Conservation (phyloP, 1,140 invertebrate species). For the Trichogramma pretiosum region DNA sequence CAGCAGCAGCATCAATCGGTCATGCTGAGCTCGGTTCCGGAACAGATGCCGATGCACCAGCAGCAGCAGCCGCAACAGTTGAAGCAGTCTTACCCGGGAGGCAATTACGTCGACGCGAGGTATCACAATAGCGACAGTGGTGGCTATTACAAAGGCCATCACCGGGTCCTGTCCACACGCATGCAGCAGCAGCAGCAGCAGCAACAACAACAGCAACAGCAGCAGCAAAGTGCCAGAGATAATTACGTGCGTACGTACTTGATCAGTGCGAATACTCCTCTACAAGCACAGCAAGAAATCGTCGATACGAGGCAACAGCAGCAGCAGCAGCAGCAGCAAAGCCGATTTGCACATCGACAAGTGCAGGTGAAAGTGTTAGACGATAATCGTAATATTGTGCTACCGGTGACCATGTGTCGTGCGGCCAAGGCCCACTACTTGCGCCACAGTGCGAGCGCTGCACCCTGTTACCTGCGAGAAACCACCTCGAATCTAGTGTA, state of each 20-base stretch:
- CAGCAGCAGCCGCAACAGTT: slow-evolving; percentile 36
- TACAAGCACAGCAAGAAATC: slow-evolving; percentile 33
- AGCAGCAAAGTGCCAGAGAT: slow-evolving; percentile 25
- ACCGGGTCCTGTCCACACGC: slow-evolving; percentile 5
- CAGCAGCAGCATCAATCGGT: slow-evolving; percentile 27
- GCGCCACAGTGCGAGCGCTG: background rate
- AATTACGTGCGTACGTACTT: slow-evolving; percentile 23
- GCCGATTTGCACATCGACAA: slow-evolving; percentile 31
- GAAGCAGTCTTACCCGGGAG: slow-evolving; percentile 29
- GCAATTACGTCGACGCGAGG: slow-evolving; percentile 5
- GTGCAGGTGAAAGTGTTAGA: slow-evolving; percentile 43
- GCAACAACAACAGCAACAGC: slow-evolving; percentile 17
- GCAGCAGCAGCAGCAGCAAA: slow-evolving; percentile 7
- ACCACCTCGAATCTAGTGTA: too few relatives aligned
- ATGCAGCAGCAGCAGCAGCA: slow-evolving; percentile 15
- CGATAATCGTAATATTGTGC: slow-evolving; percentile 41
- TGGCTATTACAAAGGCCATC: slow-evolving; percentile 9
- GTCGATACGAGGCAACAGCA: slow-evolving; percentile 32
- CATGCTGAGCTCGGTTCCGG: background rate
- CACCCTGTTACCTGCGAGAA: background rate
- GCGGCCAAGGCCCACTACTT: slow-evolving; percentile 21
- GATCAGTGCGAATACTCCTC: too few relatives aligned
- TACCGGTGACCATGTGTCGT: slow-evolving; percentile 29
- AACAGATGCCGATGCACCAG: slow-evolving; percentile 26
- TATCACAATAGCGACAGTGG: background rate